phyloP scores from a whole-genome alignment of 2,888 invertebrate genomes.

The Philopedon plagiatum region DNA sequence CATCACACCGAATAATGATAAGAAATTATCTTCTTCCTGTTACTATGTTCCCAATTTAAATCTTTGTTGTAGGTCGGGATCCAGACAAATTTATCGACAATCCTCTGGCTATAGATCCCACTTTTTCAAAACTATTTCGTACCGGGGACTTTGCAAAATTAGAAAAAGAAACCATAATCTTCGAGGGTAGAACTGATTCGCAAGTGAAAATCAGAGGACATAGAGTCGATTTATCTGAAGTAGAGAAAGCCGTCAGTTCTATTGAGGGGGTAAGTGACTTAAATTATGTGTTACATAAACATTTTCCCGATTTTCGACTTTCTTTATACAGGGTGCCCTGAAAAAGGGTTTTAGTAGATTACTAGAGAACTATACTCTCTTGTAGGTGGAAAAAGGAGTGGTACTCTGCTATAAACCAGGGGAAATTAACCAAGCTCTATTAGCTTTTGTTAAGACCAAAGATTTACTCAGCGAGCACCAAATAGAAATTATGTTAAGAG shows the following conservation, averaged over 20 bases:
- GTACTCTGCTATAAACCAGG: conserved; percentile 86
- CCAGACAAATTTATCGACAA: conserved; percentile 83
- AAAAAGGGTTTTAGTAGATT: no score
- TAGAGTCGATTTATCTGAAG: conserved; percentile 87
- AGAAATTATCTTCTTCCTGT: no score
- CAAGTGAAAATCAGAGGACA: conserved; percentile 90
- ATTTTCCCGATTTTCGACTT: background rate
- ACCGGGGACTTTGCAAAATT: conserved; percentile 89
- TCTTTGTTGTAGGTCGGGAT: conserved; percentile 67
- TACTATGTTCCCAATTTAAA: no score
- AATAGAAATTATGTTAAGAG: conserved; percentile 77
- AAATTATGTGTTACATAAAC: background rate
- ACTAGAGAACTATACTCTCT: conserved; percentile 12
- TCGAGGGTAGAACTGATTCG: conserved; percentile 88
- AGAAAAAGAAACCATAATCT: conserved; percentile 76
- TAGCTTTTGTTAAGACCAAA: conserved; percentile 76
- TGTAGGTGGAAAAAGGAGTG: conserved; percentile 78
- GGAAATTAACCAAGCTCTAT: conserved; percentile 78
- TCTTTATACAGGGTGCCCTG: no score
- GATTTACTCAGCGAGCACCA: conserved; percentile 71
- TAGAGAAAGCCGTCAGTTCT: conserved; percentile 80
- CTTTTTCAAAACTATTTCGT: conserved; percentile 81
- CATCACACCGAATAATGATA: no score
- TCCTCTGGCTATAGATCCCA: conserved; percentile 78
- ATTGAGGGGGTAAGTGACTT: conserved; percentile 69